Percentiles rank a stretch among this genome's conserved stretches.
phyloP scores from a whole-genome alignment of 2,888 invertebrate species.

The Stegana nigrithorax region DNA sequence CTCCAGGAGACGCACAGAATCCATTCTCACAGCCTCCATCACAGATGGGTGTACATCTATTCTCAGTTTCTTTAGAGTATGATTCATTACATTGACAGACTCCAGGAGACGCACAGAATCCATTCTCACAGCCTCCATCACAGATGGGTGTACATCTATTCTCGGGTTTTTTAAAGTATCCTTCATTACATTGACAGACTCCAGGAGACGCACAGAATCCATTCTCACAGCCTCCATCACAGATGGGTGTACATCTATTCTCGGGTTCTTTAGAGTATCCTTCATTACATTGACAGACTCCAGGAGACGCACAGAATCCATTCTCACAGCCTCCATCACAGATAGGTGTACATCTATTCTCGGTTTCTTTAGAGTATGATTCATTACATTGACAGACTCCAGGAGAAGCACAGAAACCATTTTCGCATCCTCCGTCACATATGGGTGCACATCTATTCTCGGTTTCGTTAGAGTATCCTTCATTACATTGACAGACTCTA shows the following conservation, averaged over 20 bases:
- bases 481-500: conserved; percentile 3
- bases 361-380: conserved; percentile 7
- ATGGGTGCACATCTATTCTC: conserved; percentile 21
- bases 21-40: not conserved
- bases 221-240: not conserved
- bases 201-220: conserved; percentile 2
- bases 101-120: conserved; percentile 1
- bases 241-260: conserved; percentile 23
- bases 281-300: conserved; percentile 11
- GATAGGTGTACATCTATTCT: conserved; percentile 21
- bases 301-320: conserved; percentile 19
- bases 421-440: conserved; percentile 13
- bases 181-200: not conserved
- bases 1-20: conserved; percentile 1
- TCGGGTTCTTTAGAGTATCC: conserved; percentile 14
- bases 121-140: not conserved
- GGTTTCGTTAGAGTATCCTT: conserved; percentile 4
- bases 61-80: not conserved
- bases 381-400: conserved; percentile 19
- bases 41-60: not conserved
- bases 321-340: conserved; percentile 21
- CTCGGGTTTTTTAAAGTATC: not conserved
- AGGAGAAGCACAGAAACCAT: conserved; percentile 22
- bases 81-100: not conserved
- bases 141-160: not conserved